Conservation (phyloP, 30 jellyfish, hydroid and myxozoan genomes). For the Cassiopea andromeda region DNA sequence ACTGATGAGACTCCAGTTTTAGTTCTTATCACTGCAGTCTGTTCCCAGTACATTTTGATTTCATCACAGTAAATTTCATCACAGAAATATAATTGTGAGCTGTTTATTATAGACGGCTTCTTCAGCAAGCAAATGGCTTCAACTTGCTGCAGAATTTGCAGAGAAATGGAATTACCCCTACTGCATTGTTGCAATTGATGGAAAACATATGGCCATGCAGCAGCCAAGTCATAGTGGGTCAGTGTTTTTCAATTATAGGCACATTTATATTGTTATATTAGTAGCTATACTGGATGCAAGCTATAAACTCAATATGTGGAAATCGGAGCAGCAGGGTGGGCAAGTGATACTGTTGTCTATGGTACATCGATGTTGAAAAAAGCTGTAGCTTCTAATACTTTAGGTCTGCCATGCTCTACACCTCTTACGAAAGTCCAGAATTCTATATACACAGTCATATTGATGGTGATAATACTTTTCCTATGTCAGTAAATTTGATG, state of each 20-base stretch:
- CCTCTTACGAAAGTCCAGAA: background rate
- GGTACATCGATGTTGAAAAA: conserved; percentile 17
- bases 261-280: conserved; percentile 32
- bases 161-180: conserved; percentile 59
- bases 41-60: too few species aligned
- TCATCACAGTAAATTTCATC: background rate
- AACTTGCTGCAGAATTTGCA: conserved; percentile 28
- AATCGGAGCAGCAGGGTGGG: conserved; percentile 69
- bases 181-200: conserved; percentile 75
- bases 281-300: conserved; percentile 59
- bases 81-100: background rate
- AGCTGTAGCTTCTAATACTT: conserved; percentile 12
- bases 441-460: background rate
- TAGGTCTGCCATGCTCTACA: conserved; percentile 21
- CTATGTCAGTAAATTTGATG: conserved; percentile 3
- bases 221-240: conserved; percentile 70
- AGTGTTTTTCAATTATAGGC: conserved; percentile 53
- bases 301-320: conserved; percentile 51
- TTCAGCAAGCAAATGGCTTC: conserved; percentile 48
- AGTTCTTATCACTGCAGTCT: too few species aligned
- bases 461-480: conserved; percentile 22
- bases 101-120: conserved; percentile 30
- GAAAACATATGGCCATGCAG: conserved; percentile 59
- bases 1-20: too few species aligned
- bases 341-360: conserved; percentile 59